phyloP scores from a whole-genome alignment of 2,888 invertebrate genomes.

The Epirrhoe tristata region DNA sequence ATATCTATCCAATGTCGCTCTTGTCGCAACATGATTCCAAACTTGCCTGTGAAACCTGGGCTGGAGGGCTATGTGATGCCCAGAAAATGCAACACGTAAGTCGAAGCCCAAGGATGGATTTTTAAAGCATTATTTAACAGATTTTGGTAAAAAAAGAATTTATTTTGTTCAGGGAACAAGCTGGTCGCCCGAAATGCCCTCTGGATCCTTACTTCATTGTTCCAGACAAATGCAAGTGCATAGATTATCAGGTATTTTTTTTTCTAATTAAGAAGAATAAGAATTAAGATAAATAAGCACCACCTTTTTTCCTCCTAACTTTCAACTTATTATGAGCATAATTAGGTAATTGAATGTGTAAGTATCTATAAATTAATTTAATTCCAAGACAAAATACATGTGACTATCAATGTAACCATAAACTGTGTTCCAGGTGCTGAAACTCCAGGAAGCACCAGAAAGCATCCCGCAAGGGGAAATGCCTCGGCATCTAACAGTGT shows the following conservation, averaged over 20 bases:
- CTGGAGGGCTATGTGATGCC: slow-evolving; percentile 98
- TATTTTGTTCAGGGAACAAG: slow-evolving; percentile 90
- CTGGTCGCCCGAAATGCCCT: slow-evolving; percentile 96
- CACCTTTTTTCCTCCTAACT: too few species aligned
- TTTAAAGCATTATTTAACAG: too few species aligned
- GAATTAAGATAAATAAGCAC: too few species aligned
- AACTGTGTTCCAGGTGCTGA: slow-evolving; percentile 87
- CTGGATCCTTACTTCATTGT: slow-evolving; percentile 99
- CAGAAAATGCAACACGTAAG: slow-evolving; percentile 96
- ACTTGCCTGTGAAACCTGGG: slow-evolving; percentile 96
- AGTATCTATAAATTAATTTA: too few species aligned
- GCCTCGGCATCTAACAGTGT: slow-evolving; percentile 97
- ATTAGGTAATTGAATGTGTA: too few species aligned
- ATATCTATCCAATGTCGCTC: slow-evolving; percentile 98
- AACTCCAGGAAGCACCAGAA: slow-evolving; percentile 98
- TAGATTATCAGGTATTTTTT: slow-evolving; percentile 94
- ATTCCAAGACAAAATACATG: too few species aligned
- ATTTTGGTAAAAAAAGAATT: background rate
- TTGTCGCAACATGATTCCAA: slow-evolving; percentile 95
- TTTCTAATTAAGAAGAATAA: background rate
- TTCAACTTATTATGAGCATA: too few species aligned
- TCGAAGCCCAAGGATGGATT: too few species aligned
- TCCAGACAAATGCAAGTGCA: slow-evolving; percentile 98
- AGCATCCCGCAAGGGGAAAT: slow-evolving; percentile 97
- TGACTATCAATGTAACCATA: background rate